Evolutionary conservation across 2,113 vertebrate genomes (phyloP), one percentile per base, ranked within the genome.

Genomic region (Bothrops jararaca): DNA sequence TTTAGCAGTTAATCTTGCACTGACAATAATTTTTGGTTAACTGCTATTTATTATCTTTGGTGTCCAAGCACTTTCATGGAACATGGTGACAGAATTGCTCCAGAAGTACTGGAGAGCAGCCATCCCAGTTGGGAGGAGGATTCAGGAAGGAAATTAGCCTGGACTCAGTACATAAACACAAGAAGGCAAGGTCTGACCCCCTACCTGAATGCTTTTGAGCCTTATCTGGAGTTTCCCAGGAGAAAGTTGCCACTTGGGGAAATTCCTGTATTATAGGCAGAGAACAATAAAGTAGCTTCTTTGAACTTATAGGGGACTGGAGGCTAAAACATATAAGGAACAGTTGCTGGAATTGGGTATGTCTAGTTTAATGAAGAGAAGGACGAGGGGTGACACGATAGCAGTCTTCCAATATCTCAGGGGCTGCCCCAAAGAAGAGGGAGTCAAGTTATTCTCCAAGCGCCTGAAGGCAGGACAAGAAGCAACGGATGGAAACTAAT

Each of bases 1-100:
- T 89, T 96, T 94, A 91, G 89, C 94, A 89, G 69, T 93, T 88
- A 95, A 95, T 95, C 89, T 89, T 88, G 52, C 89, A 93, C 93
- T 95, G 45, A 91, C 89, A 89, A 91, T 69, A 89, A 57, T 88
- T 90, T 86, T 89, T 58, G 57, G 34, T 54, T 94, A 86, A 89
- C 42, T 80, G 24, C 92, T 34, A 34, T 92, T 95, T 95, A 93
- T 85, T 95, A 34, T 89, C 86, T 93, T 69, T 88, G 69, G 89
- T 89, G 24, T 64, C 80, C 87, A 58, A 90, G 58, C 58, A 92
- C 95, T 95, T 94, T 89, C 91, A 24, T 91, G 95, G 94, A 86
- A 92, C 89, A 91, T 86, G 48, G n/a, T 42, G 69, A 57, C 92
- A 90, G 88, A 92, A 69, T 94, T 90, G 86, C 91, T 92, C 69